Percentiles rank a stretch among this genome's conserved stretches.
phyloP scores from a whole-genome alignment of 1,140 invertebrate species.

The Pollicipes pollicipes region DNA sequence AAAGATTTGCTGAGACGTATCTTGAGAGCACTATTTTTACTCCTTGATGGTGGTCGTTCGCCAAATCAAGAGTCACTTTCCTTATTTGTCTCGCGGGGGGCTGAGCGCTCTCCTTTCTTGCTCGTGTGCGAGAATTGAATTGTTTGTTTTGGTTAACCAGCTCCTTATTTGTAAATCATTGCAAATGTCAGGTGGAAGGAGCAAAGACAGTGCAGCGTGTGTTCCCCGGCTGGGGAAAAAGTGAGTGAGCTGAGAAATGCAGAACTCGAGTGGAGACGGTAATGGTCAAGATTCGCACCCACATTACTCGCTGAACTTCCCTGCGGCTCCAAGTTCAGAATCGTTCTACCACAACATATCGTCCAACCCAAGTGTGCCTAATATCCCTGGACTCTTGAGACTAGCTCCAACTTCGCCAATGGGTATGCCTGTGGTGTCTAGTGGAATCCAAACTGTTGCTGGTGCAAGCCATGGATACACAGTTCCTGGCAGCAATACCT shows the following conservation, averaged over 20 bases:
- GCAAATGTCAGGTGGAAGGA: not conserved
- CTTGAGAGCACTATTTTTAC: not conserved
- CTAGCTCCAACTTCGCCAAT: not conserved
- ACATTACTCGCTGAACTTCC: slow-evolving; percentile 3
- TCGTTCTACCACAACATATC: not conserved
- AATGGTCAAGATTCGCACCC: slow-evolving; percentile 5
- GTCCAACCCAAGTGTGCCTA: not conserved
- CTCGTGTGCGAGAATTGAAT: not conserved
- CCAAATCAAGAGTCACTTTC: slow-evolving; percentile 3
- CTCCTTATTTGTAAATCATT: slow-evolving; percentile 5
- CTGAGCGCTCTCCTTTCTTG: not conserved
- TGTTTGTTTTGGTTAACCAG: not conserved
- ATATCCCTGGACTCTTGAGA: not conserved
- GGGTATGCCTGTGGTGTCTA: not conserved
- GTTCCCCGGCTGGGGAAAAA: not conserved
- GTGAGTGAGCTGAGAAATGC: slow-evolving; percentile 14
- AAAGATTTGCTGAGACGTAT: too few relatives aligned
- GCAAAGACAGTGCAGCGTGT: not conserved
- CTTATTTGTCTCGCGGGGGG: not conserved
- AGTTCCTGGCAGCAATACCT: not conserved
- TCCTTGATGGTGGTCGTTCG: not conserved
- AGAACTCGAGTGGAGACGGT: slow-evolving; percentile 13
- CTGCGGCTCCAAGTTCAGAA: not conserved
- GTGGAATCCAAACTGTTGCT: not conserved
- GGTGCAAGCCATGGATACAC: not conserved